Evolutionary conservation across 1,140 invertebrate genomes (phyloP), one percentile per base, ranked within the genome.

Genomic region (Lineus longissimus): DNA sequence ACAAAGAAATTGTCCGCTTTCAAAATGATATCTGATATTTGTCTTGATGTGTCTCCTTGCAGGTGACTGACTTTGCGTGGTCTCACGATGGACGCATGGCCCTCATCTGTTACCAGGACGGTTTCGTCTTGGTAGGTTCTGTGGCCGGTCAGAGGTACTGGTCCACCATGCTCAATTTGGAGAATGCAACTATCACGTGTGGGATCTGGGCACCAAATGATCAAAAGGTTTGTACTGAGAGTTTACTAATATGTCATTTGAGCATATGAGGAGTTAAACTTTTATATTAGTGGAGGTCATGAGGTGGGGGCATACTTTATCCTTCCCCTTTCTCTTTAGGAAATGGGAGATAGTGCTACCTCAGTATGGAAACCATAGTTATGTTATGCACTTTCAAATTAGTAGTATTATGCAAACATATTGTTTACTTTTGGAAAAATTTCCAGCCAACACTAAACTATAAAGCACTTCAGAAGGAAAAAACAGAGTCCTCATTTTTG

Each of bases 181-280:
- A 97, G 73, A 73, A 69, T 58, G 90, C 92, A 15, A 90, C 89
- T 29, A 96, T 98, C 70, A 95, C 92, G 0, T 96, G 94, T 79
- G 95, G 95, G 27, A 92, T 95, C 73, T 99, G 96, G 95, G 94
- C 94, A 9, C 95, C 96, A 0, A 94, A 97, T 78, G 95, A 98
- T 83, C 91, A 94, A 77, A 93, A 97, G 83, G 88, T 90, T 76
- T 68, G 66, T 59, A 43, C 40, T n/a, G 15, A 36, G 33, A 7
- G 17, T 19, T 30, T 57, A 63, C 43, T 47, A 15, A 36, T 7
- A 36, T 36, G 15, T 7, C 33, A 36, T 36, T n/a, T n/a, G n/a
- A n/a, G n/a, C n/a, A n/a, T n/a, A n/a, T n/a, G n/a, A n/a, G n/a
- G n/a, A n/a, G n/a, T n/a, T n/a, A n/a, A 43, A 43, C 41, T 43